Conservation (phyloP, 1,140 invertebrate species). For the Listronotus oregonensis region DNA sequence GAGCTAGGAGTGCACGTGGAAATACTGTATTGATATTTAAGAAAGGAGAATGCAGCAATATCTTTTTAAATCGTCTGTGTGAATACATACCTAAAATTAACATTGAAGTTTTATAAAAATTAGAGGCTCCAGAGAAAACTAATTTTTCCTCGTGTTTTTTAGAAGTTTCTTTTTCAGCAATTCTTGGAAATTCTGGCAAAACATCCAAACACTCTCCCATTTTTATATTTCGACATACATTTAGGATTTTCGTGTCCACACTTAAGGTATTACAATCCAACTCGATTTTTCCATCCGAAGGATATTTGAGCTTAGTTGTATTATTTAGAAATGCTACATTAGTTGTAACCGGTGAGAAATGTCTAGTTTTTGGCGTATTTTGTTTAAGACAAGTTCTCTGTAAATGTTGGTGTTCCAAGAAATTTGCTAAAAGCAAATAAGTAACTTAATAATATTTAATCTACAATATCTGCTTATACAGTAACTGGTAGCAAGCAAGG, state of each 20-base stretch:
- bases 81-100: slow-evolving; percentile 1
- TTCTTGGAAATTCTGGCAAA: not conserved
- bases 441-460: no score
- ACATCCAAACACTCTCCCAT: slow-evolving; percentile 17
- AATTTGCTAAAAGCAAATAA: slow-evolving; percentile 29
- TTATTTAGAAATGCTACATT: slow-evolving; percentile 23
- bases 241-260: slow-evolving; percentile 5
- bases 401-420: slow-evolving; percentile 24
- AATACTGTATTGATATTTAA: no score
- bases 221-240: slow-evolving; percentile 18
- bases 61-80: no score
- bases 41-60: no score
- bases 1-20: no score
- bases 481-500: no score
- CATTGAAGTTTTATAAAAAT: slow-evolving; percentile 17
- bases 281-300: not conserved
- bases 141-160: not conserved
- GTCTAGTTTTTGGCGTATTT: slow-evolving; percentile 14
- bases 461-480: no score
- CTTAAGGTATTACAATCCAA: slow-evolving; percentile 13
- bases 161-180: not conserved
- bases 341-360: slow-evolving; percentile 16
- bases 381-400: slow-evolving; percentile 23
- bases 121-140: not conserved
- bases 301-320: slow-evolving; percentile 1